Conservation (phyloP, 2,113 vertebrate genomes). For the Sminthopsis crassicaudata region DNA sequence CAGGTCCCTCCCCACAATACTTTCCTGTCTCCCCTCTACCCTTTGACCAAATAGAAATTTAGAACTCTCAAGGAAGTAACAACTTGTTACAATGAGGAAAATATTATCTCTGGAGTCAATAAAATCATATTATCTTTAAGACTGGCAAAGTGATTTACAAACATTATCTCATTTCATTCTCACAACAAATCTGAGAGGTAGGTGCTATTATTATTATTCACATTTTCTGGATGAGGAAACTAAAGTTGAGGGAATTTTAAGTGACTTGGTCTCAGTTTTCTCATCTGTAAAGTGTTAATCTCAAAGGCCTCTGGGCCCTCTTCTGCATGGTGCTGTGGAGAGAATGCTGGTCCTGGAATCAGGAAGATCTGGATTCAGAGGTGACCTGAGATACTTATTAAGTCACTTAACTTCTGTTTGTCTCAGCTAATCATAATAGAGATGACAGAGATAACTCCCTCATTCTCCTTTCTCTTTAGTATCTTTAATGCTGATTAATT, state of each 20-base stretch:
- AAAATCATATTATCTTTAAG: background rate
- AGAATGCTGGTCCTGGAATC: background rate
- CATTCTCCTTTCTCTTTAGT: background rate
- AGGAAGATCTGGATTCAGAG: background rate
- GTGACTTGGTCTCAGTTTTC: background rate
- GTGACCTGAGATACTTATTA: background rate
- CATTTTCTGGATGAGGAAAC: background rate
- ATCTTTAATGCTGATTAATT: background rate
- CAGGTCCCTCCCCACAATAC: background rate
- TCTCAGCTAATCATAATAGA: background rate
- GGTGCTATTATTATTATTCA: background rate
- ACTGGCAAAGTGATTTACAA: background rate
- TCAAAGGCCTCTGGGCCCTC: background rate
- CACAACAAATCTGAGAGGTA: background rate
- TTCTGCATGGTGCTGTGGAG: background rate
- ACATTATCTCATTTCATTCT: background rate
- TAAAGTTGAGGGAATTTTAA: background rate
- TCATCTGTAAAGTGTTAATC: background rate
- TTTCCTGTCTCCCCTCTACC: background rate
- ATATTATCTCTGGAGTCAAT: background rate
- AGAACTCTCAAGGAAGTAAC: background rate
- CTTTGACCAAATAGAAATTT: background rate
- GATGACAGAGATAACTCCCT: background rate
- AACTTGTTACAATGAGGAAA: background rate
- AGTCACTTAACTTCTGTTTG: background rate